Base-by-base conservation (phyloP, 2,113 vertebrate genomes). In the Neolamprologus ventralis region DNA sequence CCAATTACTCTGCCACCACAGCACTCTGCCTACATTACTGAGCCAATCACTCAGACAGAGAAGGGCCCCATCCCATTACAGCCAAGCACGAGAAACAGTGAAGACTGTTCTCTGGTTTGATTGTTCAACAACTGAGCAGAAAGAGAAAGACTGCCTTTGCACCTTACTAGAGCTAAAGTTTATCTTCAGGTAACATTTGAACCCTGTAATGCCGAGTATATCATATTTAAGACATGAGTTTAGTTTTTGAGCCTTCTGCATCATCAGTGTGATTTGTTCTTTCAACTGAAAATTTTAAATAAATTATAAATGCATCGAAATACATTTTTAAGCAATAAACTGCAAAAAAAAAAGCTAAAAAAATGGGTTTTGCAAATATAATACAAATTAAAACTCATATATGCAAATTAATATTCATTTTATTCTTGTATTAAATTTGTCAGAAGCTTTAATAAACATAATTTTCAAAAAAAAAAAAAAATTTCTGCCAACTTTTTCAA, bases 1-100 rank as follows among this genome's bases (percentile, higher is more conserved):
- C 86, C 94, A 95, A 94, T 94, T 94, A 94, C 87, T 45, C 90
- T 82, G 91, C 92, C 88, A 86, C 89, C 94, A 57, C 86, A 87
- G 90, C 92, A 81, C 90, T 92, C 90, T 87, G 88, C 83, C 87
- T 65, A 80, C 92, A 95, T 95, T 92, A 93, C 88, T 47, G 78
- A 19, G 42, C 81, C 85, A 23, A 90, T 94, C 93, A 81, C 37
- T 94, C 93, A 93, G 86, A 49, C 49, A 31, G 23, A 83, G 71
- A 51, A 51, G 79, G 83, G 40, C 40, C 42, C 23, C 6, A 2
- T 83, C 63, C 87, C 90, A 84, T 86, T 89, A 85, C 60, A 65
- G 89, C 40, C 3, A 12, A 51, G 60, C 28, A 1, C n/a, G 4
- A 7, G 88, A 21, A 78, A 49, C 11, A 60, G 31, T 53, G 78